These are phyloP conservation scores for Drosophila dunni DNA, from an alignment of 1,140 invertebrate genomes.

Conservation along the genomic window DNA sequence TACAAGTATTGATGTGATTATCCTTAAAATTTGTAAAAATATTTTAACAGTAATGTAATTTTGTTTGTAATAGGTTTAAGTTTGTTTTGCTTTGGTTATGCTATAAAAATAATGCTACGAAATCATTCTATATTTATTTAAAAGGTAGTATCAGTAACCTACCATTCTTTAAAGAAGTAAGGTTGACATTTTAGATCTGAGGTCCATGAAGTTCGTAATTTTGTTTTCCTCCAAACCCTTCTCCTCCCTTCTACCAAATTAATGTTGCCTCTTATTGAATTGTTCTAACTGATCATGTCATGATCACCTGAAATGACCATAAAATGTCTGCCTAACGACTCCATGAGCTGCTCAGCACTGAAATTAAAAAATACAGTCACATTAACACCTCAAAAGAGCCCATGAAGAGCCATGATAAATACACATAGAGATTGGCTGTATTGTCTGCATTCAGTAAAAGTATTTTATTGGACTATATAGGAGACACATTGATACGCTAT, in stretches of 20 bases:
- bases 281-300: slow-evolving; percentile 2
- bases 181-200: too few relatives aligned
- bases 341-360: neutral
- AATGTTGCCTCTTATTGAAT: neutral
- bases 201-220: too few relatives aligned
- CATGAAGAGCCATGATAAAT: neutral
- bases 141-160: too few relatives aligned
- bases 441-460: neutral
- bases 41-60: neutral
- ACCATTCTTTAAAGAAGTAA: too few relatives aligned
- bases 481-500: neutral
- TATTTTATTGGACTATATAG: neutral
- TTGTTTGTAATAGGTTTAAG: slow-evolving; percentile 6
- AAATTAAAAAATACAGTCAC: slow-evolving; percentile 30
- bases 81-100: too few relatives aligned
- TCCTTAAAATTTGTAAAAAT: neutral
- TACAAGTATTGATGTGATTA: slow-evolving; percentile 3
- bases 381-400: slow-evolving; percentile 63
- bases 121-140: too few relatives aligned
- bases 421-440: neutral
- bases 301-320: slow-evolving; percentile 12
- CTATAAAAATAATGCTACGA: too few relatives aligned
- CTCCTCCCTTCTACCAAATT: too few relatives aligned
- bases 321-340: slow-evolving; percentile 9
- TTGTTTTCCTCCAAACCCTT: too few relatives aligned